Evolutionary conservation across 2,888 invertebrate species (phyloP).

Genomic region (Cantharis rustica): DNA sequence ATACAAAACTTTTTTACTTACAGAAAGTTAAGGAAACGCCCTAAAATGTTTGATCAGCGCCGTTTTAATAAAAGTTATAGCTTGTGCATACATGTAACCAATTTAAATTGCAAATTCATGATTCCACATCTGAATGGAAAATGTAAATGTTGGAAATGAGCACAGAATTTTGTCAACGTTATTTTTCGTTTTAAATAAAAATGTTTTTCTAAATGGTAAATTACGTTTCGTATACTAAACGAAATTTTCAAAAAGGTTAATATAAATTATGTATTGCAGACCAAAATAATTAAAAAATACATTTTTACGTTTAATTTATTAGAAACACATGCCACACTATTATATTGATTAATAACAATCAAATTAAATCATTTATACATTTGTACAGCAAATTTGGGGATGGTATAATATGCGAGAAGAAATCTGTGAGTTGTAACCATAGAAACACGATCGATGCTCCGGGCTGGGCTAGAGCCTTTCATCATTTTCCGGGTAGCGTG

Average conservation of each 20-base stretch:
- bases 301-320: not conserved
- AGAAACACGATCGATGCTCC: constrained; percentile 37
- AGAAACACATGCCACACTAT: not conserved
- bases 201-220: not conserved
- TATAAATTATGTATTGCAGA: not conserved
- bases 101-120: not conserved
- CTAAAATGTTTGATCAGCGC: not conserved
- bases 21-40: not conserved
- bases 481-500: constrained; percentile 31
- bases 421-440: constrained; percentile 40
- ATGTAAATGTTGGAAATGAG: not conserved
- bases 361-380: constrained; percentile 23
- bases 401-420: constrained; percentile 35
- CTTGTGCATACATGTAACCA: not conserved
- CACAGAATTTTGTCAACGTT: not conserved
- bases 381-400: constrained; percentile 32
- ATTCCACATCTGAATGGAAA: not conserved
- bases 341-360: constrained; percentile 14
- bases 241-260: not conserved
- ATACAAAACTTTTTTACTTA: not conserved
- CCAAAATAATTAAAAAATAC: not conserved
- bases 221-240: not conserved
- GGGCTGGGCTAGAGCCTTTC: constrained; percentile 31
- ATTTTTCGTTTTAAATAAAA: not conserved
- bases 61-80: not conserved